These are phyloP conservation scores for Blennius ocellaris DNA, from an alignment of 2,113 vertebrate genomes.

Conservation along the genomic window DNA sequence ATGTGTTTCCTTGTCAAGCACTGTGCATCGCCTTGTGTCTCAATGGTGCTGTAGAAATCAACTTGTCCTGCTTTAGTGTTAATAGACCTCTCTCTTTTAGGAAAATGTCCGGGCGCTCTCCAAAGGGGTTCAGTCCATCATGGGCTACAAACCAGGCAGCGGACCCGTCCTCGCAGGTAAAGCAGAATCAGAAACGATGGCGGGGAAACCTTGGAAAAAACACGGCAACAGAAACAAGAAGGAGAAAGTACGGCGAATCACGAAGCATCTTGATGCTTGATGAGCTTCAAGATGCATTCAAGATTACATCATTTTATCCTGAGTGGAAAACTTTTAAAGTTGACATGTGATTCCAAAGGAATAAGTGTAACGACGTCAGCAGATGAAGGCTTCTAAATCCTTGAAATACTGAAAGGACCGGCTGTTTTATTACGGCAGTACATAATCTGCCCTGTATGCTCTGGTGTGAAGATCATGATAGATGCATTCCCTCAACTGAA, in stretches of 20 bases:
- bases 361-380: slow-evolving; percentile 15
- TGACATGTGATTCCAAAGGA: slow-evolving; percentile 39
- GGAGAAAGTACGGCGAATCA: slow-evolving; percentile 93
- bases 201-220: slow-evolving; percentile 96
- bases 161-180: slow-evolving; percentile 66
- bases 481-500: slow-evolving; percentile 34
- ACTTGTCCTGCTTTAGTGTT: background rate
- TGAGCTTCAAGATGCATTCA: no score
- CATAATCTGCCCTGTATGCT: background rate
- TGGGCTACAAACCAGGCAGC: slow-evolving; percentile 89
- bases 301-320: slow-evolving; percentile 25
- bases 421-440: slow-evolving; percentile 1
- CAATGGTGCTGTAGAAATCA: background rate
- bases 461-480: slow-evolving; percentile 3
- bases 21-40: background rate
- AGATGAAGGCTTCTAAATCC: slow-evolving; percentile 23
- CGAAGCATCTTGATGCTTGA: slow-evolving; percentile 93
- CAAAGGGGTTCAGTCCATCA: slow-evolving; percentile 88
- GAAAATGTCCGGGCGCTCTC: slow-evolving; percentile 92
- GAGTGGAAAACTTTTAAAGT: background rate
- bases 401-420: background rate
- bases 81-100: slow-evolving; percentile 71
- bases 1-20: no score
- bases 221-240: slow-evolving; percentile 96
- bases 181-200: slow-evolving; percentile 38